These are phyloP conservation scores for Lasaia peninsularis DNA, from an alignment of 1,140 invertebrate genomes.

Conservation along the genomic window DNA sequence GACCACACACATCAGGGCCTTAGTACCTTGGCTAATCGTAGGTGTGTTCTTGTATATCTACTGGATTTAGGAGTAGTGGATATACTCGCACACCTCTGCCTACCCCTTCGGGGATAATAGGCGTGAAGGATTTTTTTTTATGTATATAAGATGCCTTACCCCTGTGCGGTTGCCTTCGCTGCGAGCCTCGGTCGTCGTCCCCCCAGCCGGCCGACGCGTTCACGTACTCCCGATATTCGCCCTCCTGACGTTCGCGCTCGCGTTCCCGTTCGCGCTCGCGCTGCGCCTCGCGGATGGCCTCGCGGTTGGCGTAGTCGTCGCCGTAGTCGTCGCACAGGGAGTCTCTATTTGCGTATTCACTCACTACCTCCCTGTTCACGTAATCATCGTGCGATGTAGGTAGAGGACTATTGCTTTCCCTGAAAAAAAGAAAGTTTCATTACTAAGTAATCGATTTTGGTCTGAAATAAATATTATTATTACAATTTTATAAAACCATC, in stretches of 20 bases:
- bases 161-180: constrained; percentile 54
- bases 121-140: too few species aligned
- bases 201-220: constrained; percentile 55
- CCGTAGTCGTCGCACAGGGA: constrained; percentile 68
- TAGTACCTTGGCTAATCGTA: too few species aligned
- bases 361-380: constrained; percentile 63
- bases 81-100: too few species aligned
- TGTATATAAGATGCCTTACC: constrained; percentile 5
- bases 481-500: too few species aligned
- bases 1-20: too few species aligned
- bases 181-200: constrained; percentile 75
- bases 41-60: too few species aligned
- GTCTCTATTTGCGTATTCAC: constrained; percentile 73
- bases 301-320: constrained; percentile 74
- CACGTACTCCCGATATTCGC: constrained; percentile 69
- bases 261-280: constrained; percentile 47
- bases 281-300: constrained; percentile 71
- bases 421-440: constrained; percentile 73
- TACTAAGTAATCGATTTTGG: too few species aligned
- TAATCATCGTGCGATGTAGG: constrained; percentile 67
- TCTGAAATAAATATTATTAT: too few species aligned
- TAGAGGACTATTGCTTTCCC: constrained; percentile 72
- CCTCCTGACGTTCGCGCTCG: constrained; percentile 43
- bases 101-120: too few species aligned
- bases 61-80: too few species aligned